Percentiles rank a stretch among this genome's conserved stretches.
Conservation (phyloP, 2,113 vertebrate species). For the Ariopsis seemanni region DNA sequence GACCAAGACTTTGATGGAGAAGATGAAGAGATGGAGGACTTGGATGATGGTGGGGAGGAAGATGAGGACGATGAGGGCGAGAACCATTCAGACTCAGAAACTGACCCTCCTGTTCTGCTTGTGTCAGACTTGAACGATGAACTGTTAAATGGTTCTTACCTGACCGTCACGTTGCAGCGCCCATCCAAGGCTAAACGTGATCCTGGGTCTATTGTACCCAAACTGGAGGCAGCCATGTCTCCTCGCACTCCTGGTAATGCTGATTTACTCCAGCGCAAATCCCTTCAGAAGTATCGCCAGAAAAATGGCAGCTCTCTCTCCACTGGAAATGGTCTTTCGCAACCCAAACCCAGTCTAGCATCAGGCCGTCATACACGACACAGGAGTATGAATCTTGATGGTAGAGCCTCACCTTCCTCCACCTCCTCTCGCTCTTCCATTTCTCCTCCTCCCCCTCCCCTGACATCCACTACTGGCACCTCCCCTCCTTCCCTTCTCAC, state of each 20-base stretch:
- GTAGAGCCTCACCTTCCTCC: conserved; percentile 57
- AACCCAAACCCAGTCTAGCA: conserved; percentile 51
- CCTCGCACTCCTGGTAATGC: conserved; percentile 50
- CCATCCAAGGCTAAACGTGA: conserved; percentile 83
- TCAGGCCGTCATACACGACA: conserved; percentile 60
- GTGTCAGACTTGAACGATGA: conserved; percentile 77
- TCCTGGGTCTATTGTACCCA: conserved; percentile 91
- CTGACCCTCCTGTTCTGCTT: conserved; percentile 74
- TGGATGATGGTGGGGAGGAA: conserved; percentile 63
- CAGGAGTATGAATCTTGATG: conserved; percentile 50
- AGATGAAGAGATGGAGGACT: conserved; percentile 66
- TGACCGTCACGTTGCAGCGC: conserved; percentile 92
- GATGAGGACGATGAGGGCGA: conserved; percentile 63
- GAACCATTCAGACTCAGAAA: conserved; percentile 71
- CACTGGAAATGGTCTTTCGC: conserved; percentile 69
- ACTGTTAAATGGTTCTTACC: conserved; percentile 83
- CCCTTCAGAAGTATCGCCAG: conserved; percentile 75
- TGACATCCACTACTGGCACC: conserved; percentile 38
- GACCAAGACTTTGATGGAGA: conserved; percentile 73
- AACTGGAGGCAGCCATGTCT: conserved; percentile 90
- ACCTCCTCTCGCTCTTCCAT: conserved; percentile 66
- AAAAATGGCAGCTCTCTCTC: conserved; percentile 53
- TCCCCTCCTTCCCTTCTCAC: conserved; percentile 66
- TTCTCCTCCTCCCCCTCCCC: conserved; percentile 51
- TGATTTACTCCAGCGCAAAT: conserved; percentile 79